Evolutionary conservation across 2,888 invertebrate species (phyloP), one percentile per base, ranked within the genome.

Genomic region (Torymus tubicola): DNA sequence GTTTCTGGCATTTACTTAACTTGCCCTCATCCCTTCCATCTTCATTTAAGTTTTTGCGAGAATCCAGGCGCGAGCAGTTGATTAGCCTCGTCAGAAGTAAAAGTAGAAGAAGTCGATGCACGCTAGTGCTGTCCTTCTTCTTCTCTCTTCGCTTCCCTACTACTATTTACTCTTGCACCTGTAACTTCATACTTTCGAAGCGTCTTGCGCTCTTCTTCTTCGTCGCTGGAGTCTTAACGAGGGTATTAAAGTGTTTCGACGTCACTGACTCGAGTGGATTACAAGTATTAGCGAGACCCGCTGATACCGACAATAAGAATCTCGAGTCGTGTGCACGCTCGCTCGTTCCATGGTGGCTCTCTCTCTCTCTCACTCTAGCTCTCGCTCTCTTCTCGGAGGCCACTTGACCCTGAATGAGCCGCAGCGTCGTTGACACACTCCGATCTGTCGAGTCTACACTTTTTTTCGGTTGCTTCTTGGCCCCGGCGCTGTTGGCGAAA

Each of bases 221-320:
- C 24, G 18, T 24, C 80, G 74, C 82, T 70, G 81, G 72, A 82
- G 83, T 84, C 85, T 87, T 85, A 88, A 87, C 85, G 86, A 87
- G 84, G 83, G 77, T 83, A 86, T 87, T 86, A 86, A 86, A 87
- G 85, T 83, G 84, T 86, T 87, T 85, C 82, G 82, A 84, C 82
- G 82, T 83, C 83, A 83, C 82, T 79, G 83, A 78, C 83, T 86
- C 84, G 82, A 80, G 85, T 83, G 85, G 84, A 85, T 86, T 86
- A 85, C 82, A 83, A 83, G 82, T 84, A 85, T 84, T 81, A 83
- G 72, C 50, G 69, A 83, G 76, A 83, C 75, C 80, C 72, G 80
- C 81, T 80, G 81, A 79, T 76, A 73, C 70, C 69, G 82, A 80
- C 82, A 83, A 83, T 83, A 84, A 82, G 83, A 81, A 76, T 82